phyloP scores from a whole-genome alignment of 2,888 invertebrate genomes.

The Dryomyza anilis region DNA sequence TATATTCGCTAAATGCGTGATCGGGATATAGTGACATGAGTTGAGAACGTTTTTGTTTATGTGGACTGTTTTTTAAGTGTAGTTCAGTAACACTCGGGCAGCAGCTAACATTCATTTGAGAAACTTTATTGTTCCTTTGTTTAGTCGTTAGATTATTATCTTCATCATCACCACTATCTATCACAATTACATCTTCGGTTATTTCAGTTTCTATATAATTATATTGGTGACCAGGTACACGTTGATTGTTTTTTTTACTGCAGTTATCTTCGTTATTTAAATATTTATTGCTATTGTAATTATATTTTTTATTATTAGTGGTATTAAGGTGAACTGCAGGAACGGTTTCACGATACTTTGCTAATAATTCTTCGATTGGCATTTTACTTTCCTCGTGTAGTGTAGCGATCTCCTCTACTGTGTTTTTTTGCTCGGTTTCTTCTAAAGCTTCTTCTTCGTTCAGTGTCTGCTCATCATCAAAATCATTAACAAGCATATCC shows the following conservation, averaged over 20 bases:
- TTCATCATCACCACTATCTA: conserved; percentile 34
- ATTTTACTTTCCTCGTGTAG: conserved; percentile 92
- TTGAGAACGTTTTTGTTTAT: conserved; percentile 62
- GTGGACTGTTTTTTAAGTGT: conserved; percentile 32
- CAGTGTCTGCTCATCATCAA: conserved; percentile 94
- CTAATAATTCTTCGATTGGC: conserved; percentile 91
- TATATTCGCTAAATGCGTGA: conserved; percentile 41
- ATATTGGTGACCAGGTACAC: not conserved
- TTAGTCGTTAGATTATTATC: conserved; percentile 6
- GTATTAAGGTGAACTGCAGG: conserved; percentile 53
- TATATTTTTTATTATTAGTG: not conserved
- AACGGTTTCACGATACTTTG: conserved; percentile 78
- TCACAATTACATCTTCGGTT: conserved; percentile 25
- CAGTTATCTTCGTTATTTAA: not conserved
- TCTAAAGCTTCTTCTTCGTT: conserved; percentile 97
- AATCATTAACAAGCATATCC: conserved; percentile 97
- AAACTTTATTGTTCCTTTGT: not conserved
- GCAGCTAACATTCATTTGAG: too few relatives aligned
- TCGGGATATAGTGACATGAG: conserved; percentile 65
- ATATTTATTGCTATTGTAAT: conserved; percentile 31
- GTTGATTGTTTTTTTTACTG: not conserved
- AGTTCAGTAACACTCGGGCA: too few relatives aligned
- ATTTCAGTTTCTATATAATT: not conserved
- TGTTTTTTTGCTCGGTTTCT: conserved; percentile 82
- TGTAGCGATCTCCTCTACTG: conserved; percentile 85